Evolutionary conservation across 2,888 invertebrate genomes (phyloP).

Genomic region (Biston stratarius): DNA sequence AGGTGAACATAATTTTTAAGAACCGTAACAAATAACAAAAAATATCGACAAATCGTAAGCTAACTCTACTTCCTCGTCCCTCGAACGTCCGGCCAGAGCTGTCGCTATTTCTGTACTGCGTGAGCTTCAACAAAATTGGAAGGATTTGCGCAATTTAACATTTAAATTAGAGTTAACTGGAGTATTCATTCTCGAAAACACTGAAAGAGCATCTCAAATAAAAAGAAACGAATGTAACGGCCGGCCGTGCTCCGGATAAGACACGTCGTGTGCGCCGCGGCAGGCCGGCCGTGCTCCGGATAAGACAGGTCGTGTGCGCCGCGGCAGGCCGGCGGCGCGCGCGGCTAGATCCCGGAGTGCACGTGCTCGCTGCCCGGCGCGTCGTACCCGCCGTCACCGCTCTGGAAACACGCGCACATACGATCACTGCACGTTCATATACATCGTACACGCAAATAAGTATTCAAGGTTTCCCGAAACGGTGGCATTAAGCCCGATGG

Average conservation of each 20-base stretch:
- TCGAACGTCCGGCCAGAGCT: too few relatives aligned
- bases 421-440: neutral
- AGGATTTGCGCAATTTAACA: neutral
- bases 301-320: neutral
- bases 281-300: neutral
- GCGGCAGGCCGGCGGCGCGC: neutral
- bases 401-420: constrained; percentile 49
- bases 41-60: too few relatives aligned
- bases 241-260: too few relatives aligned
- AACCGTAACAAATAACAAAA: too few relatives aligned
- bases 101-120: too few relatives aligned
- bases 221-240: neutral
- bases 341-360: constrained; percentile 62
- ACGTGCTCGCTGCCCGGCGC: constrained; percentile 50
- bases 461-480: too few relatives aligned
- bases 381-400: constrained; percentile 56
- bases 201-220: neutral
- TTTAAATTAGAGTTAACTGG: neutral
- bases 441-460: neutral
- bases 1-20: too few relatives aligned
- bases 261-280: neutral
- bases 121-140: neutral
- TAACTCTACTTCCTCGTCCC: too few relatives aligned
- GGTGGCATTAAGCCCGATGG: too few relatives aligned
- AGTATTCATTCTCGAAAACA: neutral